Evolutionary conservation across 1,140 invertebrate species (phyloP).

Genomic region (Nephila pilipes): DNA sequence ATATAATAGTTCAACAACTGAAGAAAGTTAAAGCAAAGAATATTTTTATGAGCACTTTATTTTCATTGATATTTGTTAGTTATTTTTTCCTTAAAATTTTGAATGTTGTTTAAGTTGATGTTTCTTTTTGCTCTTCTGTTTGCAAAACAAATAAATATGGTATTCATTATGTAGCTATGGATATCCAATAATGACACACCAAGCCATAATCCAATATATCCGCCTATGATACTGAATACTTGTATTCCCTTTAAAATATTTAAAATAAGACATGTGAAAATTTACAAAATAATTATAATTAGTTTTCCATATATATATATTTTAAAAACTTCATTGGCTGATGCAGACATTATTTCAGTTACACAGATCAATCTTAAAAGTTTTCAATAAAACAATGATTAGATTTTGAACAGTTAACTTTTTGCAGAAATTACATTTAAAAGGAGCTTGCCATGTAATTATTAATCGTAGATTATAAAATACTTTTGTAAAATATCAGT

Average conservation of each 20-base stretch:
- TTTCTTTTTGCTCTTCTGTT: slow-evolving; percentile 24
- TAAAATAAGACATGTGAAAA: neutral
- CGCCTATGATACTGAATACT: slow-evolving; percentile 69
- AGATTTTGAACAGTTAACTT: no score
- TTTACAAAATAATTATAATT: neutral
- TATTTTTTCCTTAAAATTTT: neutral
- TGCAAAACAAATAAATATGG: slow-evolving; percentile 22
- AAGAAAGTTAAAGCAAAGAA: slow-evolving; percentile 78
- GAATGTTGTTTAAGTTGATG: neutral
- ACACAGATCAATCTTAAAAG: no score
- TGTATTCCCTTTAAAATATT: slow-evolving; percentile 58
- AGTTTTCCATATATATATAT: no score
- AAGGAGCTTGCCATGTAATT: no score
- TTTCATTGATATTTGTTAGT: neutral
- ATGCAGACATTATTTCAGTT: no score
- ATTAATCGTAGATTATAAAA: no score
- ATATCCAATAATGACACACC: slow-evolving; percentile 60
- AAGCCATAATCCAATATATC: slow-evolving; percentile 69
- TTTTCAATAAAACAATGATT: no score
- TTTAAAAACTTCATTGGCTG: no score
- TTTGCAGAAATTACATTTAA: no score
- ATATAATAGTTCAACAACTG: slow-evolving; percentile 81
- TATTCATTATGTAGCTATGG: slow-evolving; percentile 25
- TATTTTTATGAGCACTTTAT: neutral
- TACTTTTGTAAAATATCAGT: no score